Conservation (phyloP, 2,113 vertebrate genomes). For the Porphyrio hochstetteri region DNA sequence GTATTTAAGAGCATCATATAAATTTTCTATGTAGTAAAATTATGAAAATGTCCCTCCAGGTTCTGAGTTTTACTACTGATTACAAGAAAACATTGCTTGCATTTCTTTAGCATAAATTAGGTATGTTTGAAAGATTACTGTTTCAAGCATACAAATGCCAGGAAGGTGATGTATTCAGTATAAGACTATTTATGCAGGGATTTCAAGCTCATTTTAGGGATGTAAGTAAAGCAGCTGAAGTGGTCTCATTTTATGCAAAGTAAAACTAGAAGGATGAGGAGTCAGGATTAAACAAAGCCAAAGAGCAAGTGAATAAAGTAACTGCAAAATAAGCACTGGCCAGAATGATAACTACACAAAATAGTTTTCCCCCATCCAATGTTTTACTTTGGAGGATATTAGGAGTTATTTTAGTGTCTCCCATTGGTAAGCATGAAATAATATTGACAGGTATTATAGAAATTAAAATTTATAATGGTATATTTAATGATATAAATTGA, state of each 20-base stretch:
- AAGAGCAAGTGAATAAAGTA: conserved; percentile 3
- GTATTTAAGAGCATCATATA: neutral
- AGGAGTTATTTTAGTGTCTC: neutral
- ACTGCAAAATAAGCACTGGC: neutral
- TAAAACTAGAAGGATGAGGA: neutral
- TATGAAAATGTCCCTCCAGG: conserved; percentile 1
- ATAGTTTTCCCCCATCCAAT: neutral
- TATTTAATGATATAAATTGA: neutral
- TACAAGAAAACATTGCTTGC: neutral
- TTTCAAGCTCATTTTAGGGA: neutral
- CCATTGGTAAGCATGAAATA: neutral
- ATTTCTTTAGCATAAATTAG: neutral
- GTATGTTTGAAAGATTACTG: neutral
- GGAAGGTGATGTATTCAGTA: neutral
- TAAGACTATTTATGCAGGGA: neutral
- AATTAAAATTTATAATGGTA: neutral
- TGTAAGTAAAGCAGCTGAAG: neutral
- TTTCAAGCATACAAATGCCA: neutral
- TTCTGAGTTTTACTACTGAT: neutral
- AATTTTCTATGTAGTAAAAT: conserved; percentile 33
- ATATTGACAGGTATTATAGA: neutral
- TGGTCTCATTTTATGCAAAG: neutral
- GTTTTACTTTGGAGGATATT: neutral
- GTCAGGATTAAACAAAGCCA: neutral
- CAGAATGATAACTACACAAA: neutral